Conservation (phyloP, 2,113 vertebrate species). For the Symphodus melops region DNA sequence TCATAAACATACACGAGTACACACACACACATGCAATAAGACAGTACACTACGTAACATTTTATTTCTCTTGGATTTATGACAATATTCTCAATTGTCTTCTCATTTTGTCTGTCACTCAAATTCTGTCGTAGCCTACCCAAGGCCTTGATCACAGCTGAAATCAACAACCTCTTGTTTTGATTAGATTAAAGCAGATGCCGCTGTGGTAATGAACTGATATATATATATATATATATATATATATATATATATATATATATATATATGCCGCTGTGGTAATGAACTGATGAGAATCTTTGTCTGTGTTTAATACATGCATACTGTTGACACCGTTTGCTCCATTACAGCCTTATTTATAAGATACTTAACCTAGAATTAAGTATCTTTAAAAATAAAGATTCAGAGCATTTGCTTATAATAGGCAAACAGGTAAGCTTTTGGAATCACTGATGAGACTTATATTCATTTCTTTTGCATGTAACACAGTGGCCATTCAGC, state of each 20-base stretch:
- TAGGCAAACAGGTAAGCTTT: background rate
- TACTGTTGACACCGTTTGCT: background rate
- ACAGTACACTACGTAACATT: background rate
- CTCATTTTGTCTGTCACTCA: background rate
- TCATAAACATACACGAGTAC: background rate
- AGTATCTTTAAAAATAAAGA: background rate
- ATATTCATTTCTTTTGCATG: background rate
- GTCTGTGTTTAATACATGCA: background rate
- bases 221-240: no score
- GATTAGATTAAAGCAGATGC: background rate
- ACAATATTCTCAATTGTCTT: background rate
- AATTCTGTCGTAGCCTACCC: background rate
- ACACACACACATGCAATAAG: background rate
- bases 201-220: background rate
- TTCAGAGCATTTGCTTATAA: background rate
- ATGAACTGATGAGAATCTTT: no score
- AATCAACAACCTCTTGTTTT: background rate
- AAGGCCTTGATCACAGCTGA: background rate
- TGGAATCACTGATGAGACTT: background rate
- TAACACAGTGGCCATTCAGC: background rate
- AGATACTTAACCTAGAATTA: background rate
- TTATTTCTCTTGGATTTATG: no score
- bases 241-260: no score
- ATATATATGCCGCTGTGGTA: background rate
- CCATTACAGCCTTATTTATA: background rate